Percentiles rank a stretch among this genome's conserved stretches.
phyloP scores from a whole-genome alignment of 2,797 vertebrate genomes.

The Hippoglossus hippoglossus region DNA sequence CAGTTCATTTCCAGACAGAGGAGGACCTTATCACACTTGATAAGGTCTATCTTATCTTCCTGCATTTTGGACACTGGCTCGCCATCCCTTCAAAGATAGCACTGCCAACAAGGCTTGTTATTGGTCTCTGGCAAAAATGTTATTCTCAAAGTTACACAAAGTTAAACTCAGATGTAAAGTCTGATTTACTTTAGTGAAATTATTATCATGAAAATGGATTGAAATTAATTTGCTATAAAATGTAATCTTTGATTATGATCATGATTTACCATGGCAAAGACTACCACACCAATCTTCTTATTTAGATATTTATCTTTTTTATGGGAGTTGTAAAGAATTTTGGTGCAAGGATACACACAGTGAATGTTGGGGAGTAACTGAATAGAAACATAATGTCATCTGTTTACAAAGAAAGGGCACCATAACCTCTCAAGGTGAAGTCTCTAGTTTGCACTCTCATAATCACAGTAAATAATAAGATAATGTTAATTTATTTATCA shows the following conservation, averaged over 20 bases:
- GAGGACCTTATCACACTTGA: neutral
- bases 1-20: neutral
- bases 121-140: neutral
- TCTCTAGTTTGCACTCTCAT: neutral
- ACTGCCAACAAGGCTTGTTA: neutral
- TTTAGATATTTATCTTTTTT: no score
- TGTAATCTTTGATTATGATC: no score
- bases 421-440: neutral
- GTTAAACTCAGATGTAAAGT: neutral
- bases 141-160: neutral
- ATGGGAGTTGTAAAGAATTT: no score
- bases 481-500: neutral
- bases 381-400: neutral
- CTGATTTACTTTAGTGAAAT: neutral
- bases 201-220: neutral
- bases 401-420: neutral
- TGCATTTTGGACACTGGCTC: neutral
- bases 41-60: neutral
- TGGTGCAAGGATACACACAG: no score
- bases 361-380: no score
- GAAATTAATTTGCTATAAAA: no score
- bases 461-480: conserved; percentile 9
- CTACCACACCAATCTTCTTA: no score
- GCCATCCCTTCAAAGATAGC: neutral
- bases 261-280: no score